Percentiles rank a stretch among this genome's conserved stretches.
phyloP scores from a whole-genome alignment of 2,113 vertebrate genomes.

The Antechinus flavipes region DNA sequence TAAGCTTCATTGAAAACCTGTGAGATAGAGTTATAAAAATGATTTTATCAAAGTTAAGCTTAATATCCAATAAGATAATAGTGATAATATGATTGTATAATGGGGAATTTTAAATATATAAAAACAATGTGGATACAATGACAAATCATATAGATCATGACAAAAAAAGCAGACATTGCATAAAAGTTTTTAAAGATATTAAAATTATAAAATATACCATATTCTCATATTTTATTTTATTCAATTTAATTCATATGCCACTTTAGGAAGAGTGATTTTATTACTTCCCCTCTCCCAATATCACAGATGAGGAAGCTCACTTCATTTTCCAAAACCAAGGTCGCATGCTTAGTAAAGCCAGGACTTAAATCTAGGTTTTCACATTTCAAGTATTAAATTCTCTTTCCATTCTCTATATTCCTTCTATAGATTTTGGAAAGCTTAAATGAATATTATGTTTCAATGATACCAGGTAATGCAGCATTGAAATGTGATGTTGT shows the following conservation, averaged over 20 bases:
- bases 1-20: not conserved
- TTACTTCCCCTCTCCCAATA: not conserved
- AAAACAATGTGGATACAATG: not conserved
- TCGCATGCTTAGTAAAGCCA: not conserved
- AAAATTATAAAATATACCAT: not conserved
- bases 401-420: not conserved
- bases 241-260: not conserved
- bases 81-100: not conserved
- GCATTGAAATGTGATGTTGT: not conserved
- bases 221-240: not conserved
- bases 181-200: not conserved
- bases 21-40: not conserved
- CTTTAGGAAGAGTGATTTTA: not conserved
- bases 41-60: not conserved
- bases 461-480: not conserved
- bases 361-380: not conserved
- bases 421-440: not conserved
- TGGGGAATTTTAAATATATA: not conserved
- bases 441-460: constrained; percentile 15
- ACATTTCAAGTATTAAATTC: not conserved
- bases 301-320: not conserved
- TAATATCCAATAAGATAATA: not conserved
- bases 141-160: not conserved
- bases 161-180: not conserved
- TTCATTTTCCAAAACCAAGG: not conserved